Conservation (phyloP, 2,888 invertebrate species). For the Drosophila macrothrix region DNA sequence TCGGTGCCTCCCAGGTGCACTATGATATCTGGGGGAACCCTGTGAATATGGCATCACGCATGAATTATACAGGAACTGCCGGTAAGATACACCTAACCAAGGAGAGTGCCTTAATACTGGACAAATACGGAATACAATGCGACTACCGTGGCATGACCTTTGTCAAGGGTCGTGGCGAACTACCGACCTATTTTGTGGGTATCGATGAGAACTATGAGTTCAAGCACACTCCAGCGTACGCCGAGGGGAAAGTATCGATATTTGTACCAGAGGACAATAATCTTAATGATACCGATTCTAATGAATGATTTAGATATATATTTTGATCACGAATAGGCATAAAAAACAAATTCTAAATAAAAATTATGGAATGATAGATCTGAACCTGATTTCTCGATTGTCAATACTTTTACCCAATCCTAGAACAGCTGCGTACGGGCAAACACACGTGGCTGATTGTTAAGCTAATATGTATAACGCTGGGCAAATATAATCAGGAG, state of each 20-base stretch:
- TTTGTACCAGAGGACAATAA: background rate
- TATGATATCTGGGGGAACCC: conserved; percentile 99
- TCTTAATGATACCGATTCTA: background rate
- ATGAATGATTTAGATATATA: background rate
- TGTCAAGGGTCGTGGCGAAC: conserved; percentile 89
- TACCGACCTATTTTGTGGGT: conserved; percentile 90
- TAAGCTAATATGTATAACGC: conserved; percentile 23
- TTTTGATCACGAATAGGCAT: background rate
- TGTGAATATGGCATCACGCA: conserved; percentile 97
- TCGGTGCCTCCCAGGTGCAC: conserved; percentile 96
- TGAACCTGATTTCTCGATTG: background rate
- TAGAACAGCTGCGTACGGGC: conserved; percentile 7
- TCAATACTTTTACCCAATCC: conserved; percentile 13
- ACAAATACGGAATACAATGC: conserved; percentile 89
- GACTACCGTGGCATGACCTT: conserved; percentile 89
- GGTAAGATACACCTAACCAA: conserved; percentile 92
- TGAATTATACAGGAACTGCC: conserved; percentile 95
- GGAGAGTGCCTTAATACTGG: conserved; percentile 89
- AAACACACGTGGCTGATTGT: conserved; percentile 41
- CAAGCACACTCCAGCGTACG: background rate
- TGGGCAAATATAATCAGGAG: conserved; percentile 55
- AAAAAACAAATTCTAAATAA: background rate
- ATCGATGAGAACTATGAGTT: conserved; percentile 87
- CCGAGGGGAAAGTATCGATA: background rate
- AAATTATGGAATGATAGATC: background rate